A percentile compares a stretch with the other conserved stretches of the same genome.
Conservation (phyloP, 2,888 invertebrate species). For the Pyrochroa serraticornis region DNA sequence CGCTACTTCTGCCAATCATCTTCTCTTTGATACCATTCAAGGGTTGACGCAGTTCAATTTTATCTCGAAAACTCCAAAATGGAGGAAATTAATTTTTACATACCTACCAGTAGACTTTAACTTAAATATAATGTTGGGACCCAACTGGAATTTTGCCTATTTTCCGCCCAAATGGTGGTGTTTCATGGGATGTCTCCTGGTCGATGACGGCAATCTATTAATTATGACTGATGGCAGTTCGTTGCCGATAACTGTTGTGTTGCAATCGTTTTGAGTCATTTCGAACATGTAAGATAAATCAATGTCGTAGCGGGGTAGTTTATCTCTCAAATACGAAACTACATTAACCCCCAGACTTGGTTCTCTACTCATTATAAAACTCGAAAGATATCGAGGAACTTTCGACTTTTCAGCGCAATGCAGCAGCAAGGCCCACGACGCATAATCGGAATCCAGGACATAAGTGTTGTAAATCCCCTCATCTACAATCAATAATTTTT, state of each 20-base stretch:
- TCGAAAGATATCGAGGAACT: conserved; percentile 79
- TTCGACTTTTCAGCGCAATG: conserved; percentile 86
- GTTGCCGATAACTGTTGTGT: conserved; percentile 38
- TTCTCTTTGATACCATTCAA: too few species aligned
- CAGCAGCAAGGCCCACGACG: conserved; percentile 80
- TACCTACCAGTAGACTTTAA: too few species aligned
- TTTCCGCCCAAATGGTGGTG: conserved; percentile 56
- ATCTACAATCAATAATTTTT: conserved; percentile 62
- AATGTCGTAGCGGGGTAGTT: conserved; percentile 81
- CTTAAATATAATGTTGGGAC: too few species aligned
- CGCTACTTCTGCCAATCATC: too few species aligned
- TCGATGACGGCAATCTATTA: conserved; percentile 38
- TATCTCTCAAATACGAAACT: conserved; percentile 77
- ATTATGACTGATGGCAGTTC: conserved; percentile 7
- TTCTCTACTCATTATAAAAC: conserved; percentile 77
- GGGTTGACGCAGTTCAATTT: too few species aligned
- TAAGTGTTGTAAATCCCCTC: conserved; percentile 90
- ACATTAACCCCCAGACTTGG: conserved; percentile 68
- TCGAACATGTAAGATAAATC: conserved; percentile 84
- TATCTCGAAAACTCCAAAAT: too few species aligned
- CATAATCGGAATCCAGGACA: conserved; percentile 83
- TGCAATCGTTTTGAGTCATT: conserved; percentile 76
- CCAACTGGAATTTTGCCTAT: too few species aligned
- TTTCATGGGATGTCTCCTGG: conserved; percentile 59
- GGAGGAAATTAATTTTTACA: too few species aligned